These are phyloP conservation scores for Ranitomeya imitator DNA, from an alignment of 2,113 vertebrate genomes.

Conservation along the genomic window DNA sequence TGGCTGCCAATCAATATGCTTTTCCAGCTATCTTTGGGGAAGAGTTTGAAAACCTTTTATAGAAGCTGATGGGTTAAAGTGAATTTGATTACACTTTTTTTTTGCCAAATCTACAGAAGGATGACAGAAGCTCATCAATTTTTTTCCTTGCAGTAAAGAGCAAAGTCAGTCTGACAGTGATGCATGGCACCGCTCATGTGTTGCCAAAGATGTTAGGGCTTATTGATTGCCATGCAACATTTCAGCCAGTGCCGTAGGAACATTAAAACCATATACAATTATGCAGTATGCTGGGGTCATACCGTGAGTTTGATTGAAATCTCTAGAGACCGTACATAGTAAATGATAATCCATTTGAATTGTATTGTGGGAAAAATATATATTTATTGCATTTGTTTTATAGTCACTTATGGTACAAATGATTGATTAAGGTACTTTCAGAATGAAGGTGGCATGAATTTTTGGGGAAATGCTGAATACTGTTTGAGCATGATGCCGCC, in stretches of 20 bases:
- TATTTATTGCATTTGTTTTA: neutral
- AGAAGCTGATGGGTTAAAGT: constrained; percentile 55
- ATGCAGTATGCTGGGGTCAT: constrained; percentile 42
- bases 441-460: constrained; percentile 3
- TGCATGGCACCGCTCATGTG: constrained; percentile 52
- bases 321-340: neutral
- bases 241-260: constrained; percentile 63
- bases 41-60: neutral
- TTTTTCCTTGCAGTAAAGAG: constrained; percentile 60
- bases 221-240: constrained; percentile 67
- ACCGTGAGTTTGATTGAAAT: neutral
- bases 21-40: neutral
- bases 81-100: constrained; percentile 42
- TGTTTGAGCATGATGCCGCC: constrained; percentile 24
- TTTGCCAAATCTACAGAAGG: constrained; percentile 56
- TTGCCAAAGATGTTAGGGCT: constrained; percentile 62
- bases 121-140: constrained; percentile 58
- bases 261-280: constrained; percentile 56
- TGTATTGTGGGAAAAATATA: neutral
- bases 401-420: neutral
- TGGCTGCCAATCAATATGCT: neutral
- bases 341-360: neutral
- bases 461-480: constrained; percentile 21
- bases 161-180: constrained; percentile 58
- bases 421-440: constrained; percentile 7